Conservation (phyloP, 2,888 invertebrate species). For the Rugalucina vietnamica region DNA sequence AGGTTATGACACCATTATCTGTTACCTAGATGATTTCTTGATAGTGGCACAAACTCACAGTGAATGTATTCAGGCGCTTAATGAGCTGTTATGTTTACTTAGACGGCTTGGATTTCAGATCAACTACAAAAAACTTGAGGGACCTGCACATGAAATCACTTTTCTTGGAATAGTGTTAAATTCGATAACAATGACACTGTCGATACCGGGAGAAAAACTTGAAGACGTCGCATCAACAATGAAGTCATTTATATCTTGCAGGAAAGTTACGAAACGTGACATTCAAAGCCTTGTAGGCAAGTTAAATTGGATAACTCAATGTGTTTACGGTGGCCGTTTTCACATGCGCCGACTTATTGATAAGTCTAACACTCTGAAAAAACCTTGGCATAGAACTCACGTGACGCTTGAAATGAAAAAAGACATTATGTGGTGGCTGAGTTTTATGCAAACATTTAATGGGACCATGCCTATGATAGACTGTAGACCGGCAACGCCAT, state of each 20-base stretch:
- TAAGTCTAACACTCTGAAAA: background rate
- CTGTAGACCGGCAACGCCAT: constrained; percentile 7
- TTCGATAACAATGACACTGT: too few relatives aligned
- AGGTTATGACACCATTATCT: background rate
- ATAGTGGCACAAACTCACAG: constrained; percentile 7
- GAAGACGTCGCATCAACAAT: background rate
- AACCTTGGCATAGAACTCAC: constrained; percentile 6
- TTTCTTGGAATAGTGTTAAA: too few relatives aligned
- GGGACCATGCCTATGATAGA: constrained; percentile 25
- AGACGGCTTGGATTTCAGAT: constrained; percentile 30
- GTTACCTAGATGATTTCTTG: constrained; percentile 28
- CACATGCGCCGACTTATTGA: constrained; percentile 14
- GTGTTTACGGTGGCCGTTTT: constrained; percentile 24
- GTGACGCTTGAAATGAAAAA: constrained; percentile 23
- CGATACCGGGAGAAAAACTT: too few relatives aligned
- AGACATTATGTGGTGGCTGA: constrained; percentile 14
- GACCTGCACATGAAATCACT: too few relatives aligned
- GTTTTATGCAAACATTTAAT: constrained; percentile 21
- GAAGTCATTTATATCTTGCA: background rate
- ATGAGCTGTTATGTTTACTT: constrained; percentile 3
- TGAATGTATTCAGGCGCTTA: constrained; percentile 5
- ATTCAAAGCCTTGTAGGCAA: constrained; percentile 33
- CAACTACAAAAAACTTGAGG: constrained; percentile 35
- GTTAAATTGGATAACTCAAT: constrained; percentile 18
- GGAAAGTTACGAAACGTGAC: constrained; percentile 12